Conservation (phyloP, 2,797 vertebrate genomes). For the Cirrhinus molitorella region DNA sequence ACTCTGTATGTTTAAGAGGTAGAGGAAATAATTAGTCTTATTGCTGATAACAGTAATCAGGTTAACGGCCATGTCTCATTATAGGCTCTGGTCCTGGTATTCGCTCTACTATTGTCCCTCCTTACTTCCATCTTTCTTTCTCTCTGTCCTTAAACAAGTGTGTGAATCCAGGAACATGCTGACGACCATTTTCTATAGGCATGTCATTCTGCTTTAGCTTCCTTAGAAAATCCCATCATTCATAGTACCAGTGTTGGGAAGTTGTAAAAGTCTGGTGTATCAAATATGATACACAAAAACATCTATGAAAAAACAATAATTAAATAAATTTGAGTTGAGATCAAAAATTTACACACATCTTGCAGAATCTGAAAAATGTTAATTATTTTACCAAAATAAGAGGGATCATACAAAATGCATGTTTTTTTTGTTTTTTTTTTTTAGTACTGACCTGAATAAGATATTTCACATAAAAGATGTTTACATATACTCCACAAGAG, state of each 20-base stretch:
- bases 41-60: constrained; percentile 78
- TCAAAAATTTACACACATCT: no score
- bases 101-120: constrained; percentile 38
- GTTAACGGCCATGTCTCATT: constrained; percentile 73
- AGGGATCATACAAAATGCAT: no score
- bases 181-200: neutral
- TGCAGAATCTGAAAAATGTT: no score
- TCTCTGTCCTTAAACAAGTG: neutral
- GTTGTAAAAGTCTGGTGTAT: no score
- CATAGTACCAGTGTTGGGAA: neutral
- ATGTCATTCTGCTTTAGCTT: neutral
- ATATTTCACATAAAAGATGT: no score
- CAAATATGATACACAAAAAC: no score
- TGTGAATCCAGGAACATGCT: neutral
- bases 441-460: no score
- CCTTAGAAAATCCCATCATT: neutral
- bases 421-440: no score
- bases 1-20: constrained; percentile 72
- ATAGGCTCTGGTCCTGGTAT: constrained; percentile 63
- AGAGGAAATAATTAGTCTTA: constrained; percentile 79
- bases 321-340: no score
- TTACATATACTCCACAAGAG: no score
- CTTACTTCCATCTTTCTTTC: constrained; percentile 23
- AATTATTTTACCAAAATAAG: no score
- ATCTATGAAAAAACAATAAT: no score